Evolutionary conservation across 2,797 vertebrate species (phyloP).

Genomic region (Decapterus maruadsi): DNA sequence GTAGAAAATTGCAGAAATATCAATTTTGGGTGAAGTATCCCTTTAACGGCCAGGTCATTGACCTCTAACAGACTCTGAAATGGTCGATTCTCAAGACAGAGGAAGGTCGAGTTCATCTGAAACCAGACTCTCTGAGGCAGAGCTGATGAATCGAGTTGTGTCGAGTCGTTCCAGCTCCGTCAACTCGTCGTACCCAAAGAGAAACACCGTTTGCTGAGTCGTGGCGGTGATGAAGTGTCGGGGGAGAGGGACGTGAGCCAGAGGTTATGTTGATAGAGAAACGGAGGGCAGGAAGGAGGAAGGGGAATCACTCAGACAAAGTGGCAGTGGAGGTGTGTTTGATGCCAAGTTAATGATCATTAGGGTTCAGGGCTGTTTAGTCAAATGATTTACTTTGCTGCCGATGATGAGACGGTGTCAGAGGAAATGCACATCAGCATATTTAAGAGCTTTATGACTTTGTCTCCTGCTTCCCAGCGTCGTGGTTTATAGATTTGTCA

Average conservation of each 20-base stretch:
- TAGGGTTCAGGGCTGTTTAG: conserved; percentile 11
- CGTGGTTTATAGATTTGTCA: conserved; percentile 10
- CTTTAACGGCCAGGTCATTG: not conserved
- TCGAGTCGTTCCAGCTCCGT: not conserved
- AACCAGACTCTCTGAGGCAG: not conserved
- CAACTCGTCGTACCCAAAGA: not conserved
- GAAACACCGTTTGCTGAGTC: conserved; percentile 39
- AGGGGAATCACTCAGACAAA: not conserved
- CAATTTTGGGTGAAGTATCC: no score
- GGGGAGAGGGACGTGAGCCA: conserved; percentile 19
- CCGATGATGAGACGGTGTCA: not conserved
- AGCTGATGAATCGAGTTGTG: conserved; percentile 6
- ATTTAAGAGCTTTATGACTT: conserved; percentile 9
- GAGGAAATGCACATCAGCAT: conserved; percentile 16
- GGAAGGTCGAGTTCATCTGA: not conserved
- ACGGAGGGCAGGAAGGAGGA: conserved; percentile 2
- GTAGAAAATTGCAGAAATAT: no score
- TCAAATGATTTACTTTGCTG: conserved; percentile 10
- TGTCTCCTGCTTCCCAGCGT: not conserved
- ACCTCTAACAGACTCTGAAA: not conserved
- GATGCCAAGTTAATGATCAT: conserved; percentile 41
- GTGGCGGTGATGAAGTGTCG: not conserved
- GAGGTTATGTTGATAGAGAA: conserved; percentile 24
- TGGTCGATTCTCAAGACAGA: not conserved
- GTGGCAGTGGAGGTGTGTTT: conserved; percentile 26